Evolutionary conservation across 2,888 invertebrate species (phyloP), one percentile per base, ranked within the genome.

Genomic region (Tromatobia lineatoria): DNA sequence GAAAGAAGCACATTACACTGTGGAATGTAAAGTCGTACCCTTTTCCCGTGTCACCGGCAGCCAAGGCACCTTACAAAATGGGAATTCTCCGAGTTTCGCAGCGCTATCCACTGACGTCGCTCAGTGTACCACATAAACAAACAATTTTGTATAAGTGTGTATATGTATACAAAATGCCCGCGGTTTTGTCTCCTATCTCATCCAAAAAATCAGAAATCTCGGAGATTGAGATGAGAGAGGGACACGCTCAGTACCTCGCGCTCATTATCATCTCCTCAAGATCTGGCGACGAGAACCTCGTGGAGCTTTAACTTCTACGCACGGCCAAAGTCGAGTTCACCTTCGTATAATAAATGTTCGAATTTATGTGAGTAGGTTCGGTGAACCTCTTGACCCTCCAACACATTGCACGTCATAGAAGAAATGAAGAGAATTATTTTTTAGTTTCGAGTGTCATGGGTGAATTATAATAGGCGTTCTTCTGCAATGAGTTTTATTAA

Each of bases 171-270:
- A 23, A 71, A 76, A 47, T 66, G 78, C 70, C 38, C 74, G 61
- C 61, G 34, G 61, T 61, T 29, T 38, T 59, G 47, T 74, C 75
- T 69, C 78, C 81, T 84, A 84, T 84, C 84, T 70, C 78, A 64
- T 81, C 42, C 54, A 64, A 57, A 84, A 81, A 84, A 84, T 84
- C 84, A 84, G 84, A 84, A 84, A 84, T 84, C 84, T 81, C 54
- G 64, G 74, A 80, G 83, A 83, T 83, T 83, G 83, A 83, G 77
- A 85, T 76, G 77, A 83, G 83, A 83, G 76, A 67, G 61, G 75
- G 66, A 45, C 69, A 66, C 64, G 78, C 66, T 67, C 73, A 42
- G 52, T 50, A 50, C 83, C 54, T 45, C 75, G 79, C 70, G 75
- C 57, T 84, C 84, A 78, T 84, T 81, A 84, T 81, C 76, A 78